Evolutionary conservation across 1,140 invertebrate species (phyloP).

Genomic region (Lordiphosa clarofinis): DNA sequence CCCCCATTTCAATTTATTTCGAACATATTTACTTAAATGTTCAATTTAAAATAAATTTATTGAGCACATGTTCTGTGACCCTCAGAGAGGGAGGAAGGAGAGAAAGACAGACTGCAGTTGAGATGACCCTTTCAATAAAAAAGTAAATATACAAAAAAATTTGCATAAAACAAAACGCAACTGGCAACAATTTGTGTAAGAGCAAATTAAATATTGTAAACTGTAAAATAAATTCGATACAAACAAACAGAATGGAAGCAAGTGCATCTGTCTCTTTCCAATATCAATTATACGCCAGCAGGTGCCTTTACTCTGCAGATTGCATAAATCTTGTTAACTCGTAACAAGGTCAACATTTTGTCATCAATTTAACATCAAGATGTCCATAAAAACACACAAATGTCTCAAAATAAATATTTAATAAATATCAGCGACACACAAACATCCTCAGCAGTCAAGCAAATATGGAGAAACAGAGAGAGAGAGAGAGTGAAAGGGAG

Average conservation of each 20-base stretch:
- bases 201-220: slow-evolving; percentile 71
- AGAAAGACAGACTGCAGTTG: not conserved
- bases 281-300: slow-evolving; percentile 57
- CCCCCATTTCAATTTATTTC: slow-evolving; percentile 9
- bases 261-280: not conserved
- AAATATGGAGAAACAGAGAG: not conserved
- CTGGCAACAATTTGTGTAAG: slow-evolving; percentile 61
- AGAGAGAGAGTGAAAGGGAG: not conserved
- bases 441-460: slow-evolving; percentile 11
- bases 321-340: slow-evolving; percentile 7
- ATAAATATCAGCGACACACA: slow-evolving; percentile 50
- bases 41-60: slow-evolving; percentile 36
- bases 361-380: slow-evolving; percentile 55
- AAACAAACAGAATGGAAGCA: slow-evolving; percentile 12
- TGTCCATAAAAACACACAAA: slow-evolving; percentile 47
- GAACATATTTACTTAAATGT: slow-evolving; percentile 25
- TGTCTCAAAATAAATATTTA: slow-evolving; percentile 66
- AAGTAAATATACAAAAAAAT: slow-evolving; percentile 17
- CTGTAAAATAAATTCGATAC: slow-evolving; percentile 65
- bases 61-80: slow-evolving; percentile 14
- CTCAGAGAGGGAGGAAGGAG: too few species aligned
- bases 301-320: slow-evolving; percentile 33
- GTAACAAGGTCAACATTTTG: slow-evolving; percentile 55
- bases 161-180: slow-evolving; percentile 51
- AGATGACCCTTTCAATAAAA: slow-evolving; percentile 6